phyloP scores from a whole-genome alignment of 2,113 vertebrate species.

The Oostethus manadensis region DNA sequence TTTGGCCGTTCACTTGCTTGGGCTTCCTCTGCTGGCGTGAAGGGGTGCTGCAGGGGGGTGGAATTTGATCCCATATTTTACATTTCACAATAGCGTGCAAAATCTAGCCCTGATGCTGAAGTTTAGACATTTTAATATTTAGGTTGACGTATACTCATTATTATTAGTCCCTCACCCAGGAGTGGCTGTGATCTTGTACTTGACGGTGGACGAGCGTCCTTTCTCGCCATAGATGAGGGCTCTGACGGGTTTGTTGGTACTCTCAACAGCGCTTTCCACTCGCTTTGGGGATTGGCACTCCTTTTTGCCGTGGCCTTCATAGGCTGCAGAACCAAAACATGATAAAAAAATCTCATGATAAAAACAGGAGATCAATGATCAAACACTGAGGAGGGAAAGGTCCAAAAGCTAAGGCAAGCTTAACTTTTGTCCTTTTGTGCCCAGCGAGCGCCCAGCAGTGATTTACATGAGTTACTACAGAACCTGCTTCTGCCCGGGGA shows the following conservation, averaged over 20 bases:
- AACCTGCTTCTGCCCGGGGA: too few species aligned
- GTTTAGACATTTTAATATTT: too few species aligned
- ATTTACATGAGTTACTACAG: too few species aligned
- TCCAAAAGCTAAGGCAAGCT: neutral
- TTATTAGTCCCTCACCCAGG: slow-evolving; percentile 66
- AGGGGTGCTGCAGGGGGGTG: slow-evolving; percentile 37
- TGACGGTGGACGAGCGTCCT: slow-evolving; percentile 64
- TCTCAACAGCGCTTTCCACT: slow-evolving; percentile 5
- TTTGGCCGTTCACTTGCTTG: slow-evolving; percentile 52
- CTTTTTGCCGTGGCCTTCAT: slow-evolving; percentile 1
- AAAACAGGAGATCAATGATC: neutral
- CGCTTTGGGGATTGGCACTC: neutral
- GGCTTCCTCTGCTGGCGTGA: slow-evolving; percentile 43
- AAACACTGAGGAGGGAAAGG: neutral
- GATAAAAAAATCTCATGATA: too few species aligned
- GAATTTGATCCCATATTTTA: neutral
- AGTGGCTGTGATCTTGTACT: slow-evolving; percentile 74
- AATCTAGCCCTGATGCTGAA: too few species aligned
- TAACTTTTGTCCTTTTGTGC: neutral
- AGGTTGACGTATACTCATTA: too few species aligned
- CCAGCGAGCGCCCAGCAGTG: neutral
- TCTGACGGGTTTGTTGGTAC: slow-evolving; percentile 30
- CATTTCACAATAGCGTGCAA: too few species aligned
- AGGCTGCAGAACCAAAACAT: neutral
- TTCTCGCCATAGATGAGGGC: slow-evolving; percentile 55